phyloP scores from a whole-genome alignment of 2,797 vertebrate species.

The Aeoliscus strigatus region DNA sequence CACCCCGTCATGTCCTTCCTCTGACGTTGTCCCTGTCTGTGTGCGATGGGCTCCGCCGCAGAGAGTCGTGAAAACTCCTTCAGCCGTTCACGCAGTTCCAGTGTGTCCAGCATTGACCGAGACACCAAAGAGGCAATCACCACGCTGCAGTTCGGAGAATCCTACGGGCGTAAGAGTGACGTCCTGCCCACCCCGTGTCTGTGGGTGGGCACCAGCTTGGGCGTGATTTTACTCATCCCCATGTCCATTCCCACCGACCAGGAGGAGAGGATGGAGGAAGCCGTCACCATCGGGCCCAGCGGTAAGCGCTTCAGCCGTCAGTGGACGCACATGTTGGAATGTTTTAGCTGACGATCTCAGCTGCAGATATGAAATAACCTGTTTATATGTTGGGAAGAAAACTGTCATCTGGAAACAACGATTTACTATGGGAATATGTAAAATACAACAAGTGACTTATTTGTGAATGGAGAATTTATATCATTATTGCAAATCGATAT shows the following conservation, averaged over 20 bases:
- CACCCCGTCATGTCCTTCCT: conserved; percentile 10
- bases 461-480: too few relatives aligned
- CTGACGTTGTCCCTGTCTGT: conserved; percentile 8
- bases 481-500: too few relatives aligned
- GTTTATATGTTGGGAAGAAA: too few relatives aligned
- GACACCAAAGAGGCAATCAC: conserved; percentile 95
- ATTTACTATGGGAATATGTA: too few relatives aligned
- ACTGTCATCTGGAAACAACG: too few relatives aligned
- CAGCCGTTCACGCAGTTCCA: conserved; percentile 96
- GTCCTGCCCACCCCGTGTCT: conserved; percentile 82
- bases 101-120: conserved; percentile 95
- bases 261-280: conserved; percentile 86
- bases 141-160: conserved; percentile 90
- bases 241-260: conserved; percentile 85
- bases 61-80: conserved; percentile 95
- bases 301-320: conserved; percentile 82
- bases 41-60: conserved; percentile 43
- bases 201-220: conserved; percentile 95
- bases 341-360: too few relatives aligned
- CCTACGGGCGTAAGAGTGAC: conserved; percentile 86
- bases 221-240: conserved; percentile 86
- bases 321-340: too few relatives aligned
- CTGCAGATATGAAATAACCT: too few relatives aligned
- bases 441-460: too few relatives aligned
- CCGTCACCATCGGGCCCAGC: conserved; percentile 83